Conservation (phyloP, 2,113 vertebrate genomes). For the Falco punctatus region DNA sequence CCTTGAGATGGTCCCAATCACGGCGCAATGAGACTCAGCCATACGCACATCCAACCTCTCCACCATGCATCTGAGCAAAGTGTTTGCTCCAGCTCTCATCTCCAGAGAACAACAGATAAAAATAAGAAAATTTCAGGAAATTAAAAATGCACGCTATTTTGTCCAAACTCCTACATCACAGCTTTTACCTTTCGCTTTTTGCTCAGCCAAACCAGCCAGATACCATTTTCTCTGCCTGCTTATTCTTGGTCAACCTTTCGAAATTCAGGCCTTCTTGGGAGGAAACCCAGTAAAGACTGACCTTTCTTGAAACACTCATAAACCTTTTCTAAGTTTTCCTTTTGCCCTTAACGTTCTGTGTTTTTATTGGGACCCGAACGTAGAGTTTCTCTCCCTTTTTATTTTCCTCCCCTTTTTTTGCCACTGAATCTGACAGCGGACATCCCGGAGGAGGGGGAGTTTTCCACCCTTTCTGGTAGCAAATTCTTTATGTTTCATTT, state of each 20-base stretch:
- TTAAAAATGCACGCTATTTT: background rate
- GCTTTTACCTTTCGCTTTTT: background rate
- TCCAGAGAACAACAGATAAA: background rate
- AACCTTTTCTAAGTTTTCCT: background rate
- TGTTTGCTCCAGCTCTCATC: rapidly evolving
- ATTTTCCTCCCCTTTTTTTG: background rate
- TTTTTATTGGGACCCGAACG: background rate
- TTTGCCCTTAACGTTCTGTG: background rate
- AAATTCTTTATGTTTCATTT: slow-evolving; percentile 42
- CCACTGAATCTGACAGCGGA: background rate
- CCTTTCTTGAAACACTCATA: background rate
- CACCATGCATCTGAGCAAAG: rapidly evolving
- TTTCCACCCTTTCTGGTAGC: slow-evolving; percentile 41
- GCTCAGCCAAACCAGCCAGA: background rate
- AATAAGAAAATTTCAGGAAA: background rate
- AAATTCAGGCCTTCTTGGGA: background rate
- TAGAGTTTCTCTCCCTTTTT: background rate
- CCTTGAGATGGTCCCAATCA: background rate
- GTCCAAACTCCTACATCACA: rapidly evolving
- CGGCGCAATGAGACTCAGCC: background rate
- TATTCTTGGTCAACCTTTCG: background rate
- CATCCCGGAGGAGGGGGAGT: background rate
- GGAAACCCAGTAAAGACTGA: background rate
- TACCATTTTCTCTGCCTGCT: background rate
- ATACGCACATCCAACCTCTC: background rate